Base-by-base conservation (phyloP, 2,888 invertebrate species). In the Morpho deidamia region DNA sequence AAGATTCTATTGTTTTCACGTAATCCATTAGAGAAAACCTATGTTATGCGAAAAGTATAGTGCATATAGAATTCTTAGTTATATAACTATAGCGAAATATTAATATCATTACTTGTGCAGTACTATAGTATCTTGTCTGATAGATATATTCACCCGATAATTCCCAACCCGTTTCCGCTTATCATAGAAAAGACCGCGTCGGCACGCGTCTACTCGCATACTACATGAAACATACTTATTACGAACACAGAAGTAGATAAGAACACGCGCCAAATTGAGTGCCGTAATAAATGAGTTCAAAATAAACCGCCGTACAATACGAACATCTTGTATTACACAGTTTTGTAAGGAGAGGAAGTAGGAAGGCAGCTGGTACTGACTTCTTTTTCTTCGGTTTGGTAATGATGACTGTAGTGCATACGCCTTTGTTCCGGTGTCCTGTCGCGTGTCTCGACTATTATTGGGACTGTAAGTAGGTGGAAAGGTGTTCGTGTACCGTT, bases 191-290 rank as follows among this genome's bases (percentile, higher is more conserved):
- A 53, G 53, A 35, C 51, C 44, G 48, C 54, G 59, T 41, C 58
- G 62, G 66, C 68, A 69, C 73, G 70, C 72, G 69, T 65, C 61
- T 63, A 47, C 55, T 55, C 58, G 61, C 75, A n/a, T n/a, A n/a
- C n/a, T 56, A 66, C 64, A 65, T 59, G 58, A 61, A 61, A 66
- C 60, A 64, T 52, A 61, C 62, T 59, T 61, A 56, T 46, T 63
- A 59, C 62, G 59, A 68, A 70, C 72, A 72, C 71, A 74, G 64
- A 67, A 61, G 70, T 72, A 82, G 86, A 88, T 81, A 88, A 81
- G 80, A 85, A 78, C 88, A 89, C 87, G 88, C 86, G 88, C 86
- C 88, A 84, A 82, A 75, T 78, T 74, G 79, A 78, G 78, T 78
- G 71, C 74, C 73, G 72, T 83, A 87, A 86, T 86, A 84, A 88